Evolutionary conservation across 2,113 vertebrate species (phyloP).

Genomic region (Jaculus jaculus): DNA sequence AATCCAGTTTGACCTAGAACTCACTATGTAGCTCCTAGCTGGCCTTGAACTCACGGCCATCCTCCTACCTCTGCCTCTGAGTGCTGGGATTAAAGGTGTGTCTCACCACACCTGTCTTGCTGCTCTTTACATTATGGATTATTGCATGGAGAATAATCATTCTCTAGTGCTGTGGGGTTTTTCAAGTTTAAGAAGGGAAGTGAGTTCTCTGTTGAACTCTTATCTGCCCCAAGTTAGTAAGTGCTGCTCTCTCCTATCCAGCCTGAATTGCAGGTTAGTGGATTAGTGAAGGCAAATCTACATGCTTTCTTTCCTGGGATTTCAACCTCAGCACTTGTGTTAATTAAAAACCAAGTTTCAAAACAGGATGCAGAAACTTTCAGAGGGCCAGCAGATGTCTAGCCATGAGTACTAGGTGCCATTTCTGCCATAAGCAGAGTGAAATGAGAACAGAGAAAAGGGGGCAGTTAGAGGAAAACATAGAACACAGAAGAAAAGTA

Average conservation of each 20-base stretch:
- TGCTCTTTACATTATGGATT: background rate
- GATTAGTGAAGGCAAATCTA: background rate
- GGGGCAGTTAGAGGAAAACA: background rate
- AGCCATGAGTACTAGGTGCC: background rate
- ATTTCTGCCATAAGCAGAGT: background rate
- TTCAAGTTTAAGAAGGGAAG: slow-evolving; percentile 28
- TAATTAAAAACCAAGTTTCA: background rate
- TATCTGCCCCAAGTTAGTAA: background rate
- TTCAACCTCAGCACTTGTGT: background rate
- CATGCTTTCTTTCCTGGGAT: background rate
- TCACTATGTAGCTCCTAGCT: no score
- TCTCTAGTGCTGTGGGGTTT: background rate
- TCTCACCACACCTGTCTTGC: no score
- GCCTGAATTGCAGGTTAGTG: background rate
- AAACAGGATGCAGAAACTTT: background rate
- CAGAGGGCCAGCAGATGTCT: background rate
- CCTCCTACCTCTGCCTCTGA: no score
- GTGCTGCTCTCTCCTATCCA: background rate
- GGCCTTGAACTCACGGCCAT: no score
- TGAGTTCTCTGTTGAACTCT: background rate
- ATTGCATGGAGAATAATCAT: background rate
- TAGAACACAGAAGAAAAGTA: background rate
- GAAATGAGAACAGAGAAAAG: background rate
- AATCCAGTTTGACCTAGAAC: no score
- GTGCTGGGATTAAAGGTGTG: no score